These are phyloP conservation scores for Drosophila quinaria DNA, from an alignment of 2,888 invertebrate species.

Conservation along the genomic window DNA sequence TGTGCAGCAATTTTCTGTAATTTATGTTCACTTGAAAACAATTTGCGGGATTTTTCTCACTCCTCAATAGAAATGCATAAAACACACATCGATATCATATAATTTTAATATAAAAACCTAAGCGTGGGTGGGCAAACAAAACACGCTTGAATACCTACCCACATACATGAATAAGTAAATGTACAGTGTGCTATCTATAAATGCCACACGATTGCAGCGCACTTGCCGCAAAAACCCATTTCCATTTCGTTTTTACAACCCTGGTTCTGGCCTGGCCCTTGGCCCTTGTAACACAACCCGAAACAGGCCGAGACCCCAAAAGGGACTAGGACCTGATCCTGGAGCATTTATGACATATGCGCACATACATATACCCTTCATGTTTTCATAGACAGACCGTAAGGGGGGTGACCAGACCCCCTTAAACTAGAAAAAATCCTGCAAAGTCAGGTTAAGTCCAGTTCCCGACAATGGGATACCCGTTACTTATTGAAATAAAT, in stretches of 20 bases:
- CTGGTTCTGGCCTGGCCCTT: conserved; percentile 35
- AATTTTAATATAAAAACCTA: conserved; percentile 64
- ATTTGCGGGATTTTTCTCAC: conserved; percentile 45
- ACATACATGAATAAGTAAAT: conserved; percentile 5
- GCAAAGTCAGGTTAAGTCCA: too few species aligned
- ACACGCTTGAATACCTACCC: conserved; percentile 62
- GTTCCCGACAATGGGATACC: too few species aligned
- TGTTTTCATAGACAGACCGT: conserved; percentile 16
- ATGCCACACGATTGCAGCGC: conserved; percentile 70
- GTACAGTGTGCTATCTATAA: conserved; percentile 61
- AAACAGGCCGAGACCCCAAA: conserved; percentile 37
- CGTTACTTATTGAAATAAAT: too few species aligned
- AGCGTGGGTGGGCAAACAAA: conserved; percentile 44
- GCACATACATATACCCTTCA: conserved; percentile 35
- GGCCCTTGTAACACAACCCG: conserved; percentile 19
- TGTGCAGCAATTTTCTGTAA: conserved; percentile 62
- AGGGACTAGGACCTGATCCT: conserved; percentile 18
- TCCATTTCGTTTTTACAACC: conserved; percentile 65
- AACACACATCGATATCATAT: conserved; percentile 63
- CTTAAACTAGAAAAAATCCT: too few species aligned
- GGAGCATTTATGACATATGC: conserved; percentile 74
- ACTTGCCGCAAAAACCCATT: conserved; percentile 72
- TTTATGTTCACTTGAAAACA: conserved; percentile 71
- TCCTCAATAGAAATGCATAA: conserved; percentile 23
- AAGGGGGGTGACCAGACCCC: background rate